Base-by-base conservation (phyloP, 2,888 invertebrate genomes). In the Chouioia cunea region DNA sequence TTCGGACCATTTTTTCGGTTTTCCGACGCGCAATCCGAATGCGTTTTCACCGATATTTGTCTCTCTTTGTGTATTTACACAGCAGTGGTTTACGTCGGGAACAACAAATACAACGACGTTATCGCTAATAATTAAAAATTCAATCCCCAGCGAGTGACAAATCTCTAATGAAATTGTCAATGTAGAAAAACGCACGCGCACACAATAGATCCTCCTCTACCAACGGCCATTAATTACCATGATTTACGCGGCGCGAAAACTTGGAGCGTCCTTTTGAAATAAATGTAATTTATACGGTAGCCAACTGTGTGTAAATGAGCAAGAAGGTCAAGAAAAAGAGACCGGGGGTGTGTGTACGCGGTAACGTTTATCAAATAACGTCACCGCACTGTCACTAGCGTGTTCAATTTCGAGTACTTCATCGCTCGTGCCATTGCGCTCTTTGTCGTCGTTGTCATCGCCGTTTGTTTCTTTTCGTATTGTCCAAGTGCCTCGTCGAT, bases 251-350 rank as follows among this genome's bases (percentile, higher is more conserved):
- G 46, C 14, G 16, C n/a, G 10, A 53, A 44, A 36, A 36, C 10
- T 36, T n/a, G 47, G 20, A 27, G n/a, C 48, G 44, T 46, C 22
- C 4, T 27, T 46, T 59, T 43, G 10, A 36, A 36, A 27, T 54
- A 67, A 54, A 67, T 22, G n/a, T 20, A 54, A 60, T 67, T 62
- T 54, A 54, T 60, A 66, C 50, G 56, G 36, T 6, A 27, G 3
- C 15, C 56, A 6, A 54, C 54, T 65, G 27, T 27, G 6, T 27
- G 6, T 27, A 36, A 10, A 36, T 36, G 10, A 36, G 6, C 56
- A 54, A 44, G 43, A 44, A 27, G 60, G 52, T 27, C 44, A 59
- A 53, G 27, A 59, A 53, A 12, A 12, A 12, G 46, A 6, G 20
- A 20, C 4, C 4, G 1, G 15, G 14, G 12, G 20, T 18, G 20